Evolutionary conservation across 2,797 vertebrate genomes (phyloP).

Genomic region (Channallabes apus): DNA sequence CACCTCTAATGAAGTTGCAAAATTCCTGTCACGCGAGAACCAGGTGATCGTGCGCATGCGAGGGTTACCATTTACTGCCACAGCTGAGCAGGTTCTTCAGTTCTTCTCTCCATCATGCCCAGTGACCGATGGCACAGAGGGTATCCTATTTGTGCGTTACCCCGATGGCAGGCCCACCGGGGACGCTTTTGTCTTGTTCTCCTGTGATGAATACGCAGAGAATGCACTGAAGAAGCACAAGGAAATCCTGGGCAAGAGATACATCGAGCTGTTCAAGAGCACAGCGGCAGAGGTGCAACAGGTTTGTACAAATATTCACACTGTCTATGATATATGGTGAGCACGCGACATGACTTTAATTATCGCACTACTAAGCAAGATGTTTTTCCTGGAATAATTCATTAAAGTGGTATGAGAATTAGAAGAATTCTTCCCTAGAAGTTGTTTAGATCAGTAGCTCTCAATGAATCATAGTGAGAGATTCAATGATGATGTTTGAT

Average conservation of each 20-base stretch:
- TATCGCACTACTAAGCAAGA: background rate
- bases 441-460: background rate
- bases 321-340: background rate
- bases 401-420: background rate
- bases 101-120: slow-evolving; percentile 84
- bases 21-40: slow-evolving; percentile 92
- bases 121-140: slow-evolving; percentile 72
- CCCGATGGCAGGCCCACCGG: slow-evolving; percentile 94
- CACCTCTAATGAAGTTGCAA: slow-evolving; percentile 92
- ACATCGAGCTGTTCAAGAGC: slow-evolving; percentile 97
- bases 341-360: background rate
- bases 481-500: too few species aligned
- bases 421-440: background rate
- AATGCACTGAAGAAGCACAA: slow-evolving; percentile 95
- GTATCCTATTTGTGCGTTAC: slow-evolving; percentile 94
- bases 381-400: background rate
- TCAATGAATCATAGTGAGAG: background rate
- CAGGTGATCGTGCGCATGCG: slow-evolving; percentile 94
- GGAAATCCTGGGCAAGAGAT: slow-evolving; percentile 93
- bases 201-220: slow-evolving; percentile 93
- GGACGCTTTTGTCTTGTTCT: slow-evolving; percentile 93
- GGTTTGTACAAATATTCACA: slow-evolving; percentile 67
- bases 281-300: slow-evolving; percentile 97
- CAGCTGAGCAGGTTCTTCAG: slow-evolving; percentile 85
- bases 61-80: slow-evolving; percentile 94